Evolutionary conservation across 1,140 invertebrate species (phyloP), one percentile per base, ranked within the genome.

Genomic region (Scaptomyza pallida): DNA sequence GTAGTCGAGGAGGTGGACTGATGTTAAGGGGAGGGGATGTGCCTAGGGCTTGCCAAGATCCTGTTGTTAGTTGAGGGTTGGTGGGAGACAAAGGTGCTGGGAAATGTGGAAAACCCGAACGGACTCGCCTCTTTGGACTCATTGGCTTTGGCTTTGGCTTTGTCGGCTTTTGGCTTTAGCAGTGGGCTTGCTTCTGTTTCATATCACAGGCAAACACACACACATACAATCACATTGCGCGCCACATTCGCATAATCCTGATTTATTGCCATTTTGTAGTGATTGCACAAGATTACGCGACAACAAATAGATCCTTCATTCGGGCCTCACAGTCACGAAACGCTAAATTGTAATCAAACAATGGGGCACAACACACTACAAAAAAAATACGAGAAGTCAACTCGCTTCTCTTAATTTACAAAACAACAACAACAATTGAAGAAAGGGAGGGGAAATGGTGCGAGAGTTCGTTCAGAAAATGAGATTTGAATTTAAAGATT

Each of bases 401-500:
- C 74, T 78, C 55, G 63, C 52, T 71, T 67, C 75, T 73, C 69
- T 85, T 85, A 86, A 85, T 85, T 86, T 81, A 86, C 69, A 81
- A 74, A 83, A 63, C 63, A 85, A 63, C 41, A 59, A 55, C n/a
- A 17, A 59, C 47, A 37, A 44, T 26, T 26, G 23, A n/a, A 8
- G 37, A 15, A 17, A 26, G 15, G 0, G 6, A 17, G 9, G 40
- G 17, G 40, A 40, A 41, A 35, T 13, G 16, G 45, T 62, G 57
- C 45, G 47, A 52, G 69, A 50, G 57, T 64, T 48, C 30, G 63
- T 54, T 60, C 50, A 50, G 67, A 63, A 82, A 89, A 89, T 80
- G 70, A 89, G 86, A 89, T 89, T 89, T 89, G 86, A 89, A 89
- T 89, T 89, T 85, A 86, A 85, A 89, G 86, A 89, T 89, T 89